phyloP scores from a whole-genome alignment of 2,797 vertebrate species.

The Takifugu rubripes region DNA sequence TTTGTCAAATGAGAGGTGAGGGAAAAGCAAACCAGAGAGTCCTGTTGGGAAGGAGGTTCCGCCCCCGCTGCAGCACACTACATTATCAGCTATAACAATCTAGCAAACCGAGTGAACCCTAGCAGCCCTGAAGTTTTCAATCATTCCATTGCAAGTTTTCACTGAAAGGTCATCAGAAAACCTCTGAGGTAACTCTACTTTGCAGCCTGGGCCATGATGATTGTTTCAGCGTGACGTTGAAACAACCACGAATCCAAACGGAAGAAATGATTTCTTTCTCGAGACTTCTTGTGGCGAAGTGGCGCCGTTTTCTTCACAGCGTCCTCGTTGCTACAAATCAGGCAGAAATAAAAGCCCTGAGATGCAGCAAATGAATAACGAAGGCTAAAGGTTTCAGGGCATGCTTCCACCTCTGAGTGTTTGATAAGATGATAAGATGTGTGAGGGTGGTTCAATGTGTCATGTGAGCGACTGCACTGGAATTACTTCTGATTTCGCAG shows the following conservation, averaged over 20 bases:
- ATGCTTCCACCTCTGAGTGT: constrained; percentile 16
- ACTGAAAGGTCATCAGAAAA: too few species aligned
- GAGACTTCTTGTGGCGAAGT: too few species aligned
- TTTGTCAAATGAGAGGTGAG: constrained; percentile 34
- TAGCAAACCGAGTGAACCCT: constrained; percentile 2
- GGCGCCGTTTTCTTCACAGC: constrained; percentile 10
- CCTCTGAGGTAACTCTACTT: too few species aligned
- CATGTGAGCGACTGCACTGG: constrained; percentile 27
- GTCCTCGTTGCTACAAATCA: constrained; percentile 19
- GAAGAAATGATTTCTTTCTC: too few species aligned
- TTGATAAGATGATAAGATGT: constrained; percentile 20
- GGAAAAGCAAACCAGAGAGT: constrained; percentile 49
- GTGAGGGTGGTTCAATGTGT: constrained; percentile 1
- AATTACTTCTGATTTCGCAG: constrained; percentile 31
- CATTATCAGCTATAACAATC: constrained; percentile 1
- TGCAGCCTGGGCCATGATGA: too few species aligned
- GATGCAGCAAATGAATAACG: constrained; percentile 32
- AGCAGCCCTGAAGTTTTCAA: constrained; percentile 3
- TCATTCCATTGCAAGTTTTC: too few species aligned
- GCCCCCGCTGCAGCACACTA: constrained; percentile 25
- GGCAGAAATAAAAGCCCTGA: constrained; percentile 41
- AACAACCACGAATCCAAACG: too few species aligned
- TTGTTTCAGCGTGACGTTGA: too few species aligned
- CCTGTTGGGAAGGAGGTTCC: constrained; percentile 47
- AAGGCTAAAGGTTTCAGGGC: constrained; percentile 35